Percentiles rank a stretch among this genome's conserved stretches.
Conservation (phyloP, 1,140 invertebrate species). For the Habropoda laboriosa region DNA sequence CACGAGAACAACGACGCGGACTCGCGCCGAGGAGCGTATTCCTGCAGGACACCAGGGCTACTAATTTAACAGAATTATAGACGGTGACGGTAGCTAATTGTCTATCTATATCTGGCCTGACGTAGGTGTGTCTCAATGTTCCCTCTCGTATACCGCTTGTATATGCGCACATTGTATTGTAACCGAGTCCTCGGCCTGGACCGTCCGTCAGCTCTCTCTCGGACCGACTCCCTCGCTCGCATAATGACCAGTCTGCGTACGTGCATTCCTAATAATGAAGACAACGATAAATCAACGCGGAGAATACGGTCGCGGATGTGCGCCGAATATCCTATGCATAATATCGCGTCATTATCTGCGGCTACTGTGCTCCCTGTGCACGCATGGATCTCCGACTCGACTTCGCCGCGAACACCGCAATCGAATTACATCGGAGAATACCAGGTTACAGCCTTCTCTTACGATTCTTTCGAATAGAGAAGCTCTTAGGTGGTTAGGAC, state of each 20-base stretch:
- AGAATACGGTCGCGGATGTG: conserved; percentile 82
- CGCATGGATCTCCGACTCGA: conserved; percentile 57
- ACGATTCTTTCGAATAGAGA: conserved; percentile 22
- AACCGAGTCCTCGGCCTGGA: conserved; percentile 65
- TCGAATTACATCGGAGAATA: conserved; percentile 47
- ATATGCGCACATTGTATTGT: conserved; percentile 77
- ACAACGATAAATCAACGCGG: conserved; percentile 82
- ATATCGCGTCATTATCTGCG: conserved; percentile 81
- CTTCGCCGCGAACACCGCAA: conserved; percentile 49
- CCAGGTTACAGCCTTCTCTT: conserved; percentile 20
- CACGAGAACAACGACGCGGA: conserved; percentile 57
- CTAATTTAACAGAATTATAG: conserved; percentile 74
- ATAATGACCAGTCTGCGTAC: conserved; percentile 78
- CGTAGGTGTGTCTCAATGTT: conserved; percentile 80
- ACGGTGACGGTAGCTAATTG: conserved; percentile 80
- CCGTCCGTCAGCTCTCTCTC: conserved; percentile 65
- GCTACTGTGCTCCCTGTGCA: conserved; percentile 45
- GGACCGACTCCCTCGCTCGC: conserved; percentile 69
- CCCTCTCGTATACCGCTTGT: conserved; percentile 72
- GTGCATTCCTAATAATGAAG: conserved; percentile 83
- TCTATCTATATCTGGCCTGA: conserved; percentile 79
- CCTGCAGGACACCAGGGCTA: conserved; percentile 69
- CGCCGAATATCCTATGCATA: conserved; percentile 82
- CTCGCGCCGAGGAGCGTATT: conserved; percentile 62
- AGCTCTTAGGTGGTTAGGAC: too few species aligned